Conservation (phyloP, 2,113 vertebrate species). For the Entomyzon cyanotis region DNA sequence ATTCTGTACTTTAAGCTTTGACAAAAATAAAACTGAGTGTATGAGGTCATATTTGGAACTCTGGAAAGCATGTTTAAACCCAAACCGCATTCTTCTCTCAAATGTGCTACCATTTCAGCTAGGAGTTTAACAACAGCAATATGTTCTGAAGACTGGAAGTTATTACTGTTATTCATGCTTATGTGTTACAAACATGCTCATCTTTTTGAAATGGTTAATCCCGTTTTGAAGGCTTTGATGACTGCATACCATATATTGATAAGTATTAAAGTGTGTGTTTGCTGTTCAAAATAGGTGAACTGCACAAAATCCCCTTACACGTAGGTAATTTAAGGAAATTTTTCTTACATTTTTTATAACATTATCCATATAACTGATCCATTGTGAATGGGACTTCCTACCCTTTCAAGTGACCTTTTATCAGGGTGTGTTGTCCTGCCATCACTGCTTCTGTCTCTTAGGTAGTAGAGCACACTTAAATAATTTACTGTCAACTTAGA, state of each 20-base stretch:
- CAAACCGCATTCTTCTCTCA: background rate
- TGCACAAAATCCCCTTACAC: background rate
- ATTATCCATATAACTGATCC: background rate
- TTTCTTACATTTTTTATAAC: background rate
- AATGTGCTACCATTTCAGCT: background rate
- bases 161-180: background rate
- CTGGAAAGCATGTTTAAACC: background rate
- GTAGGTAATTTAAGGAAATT: background rate
- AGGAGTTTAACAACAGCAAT: background rate
- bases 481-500: background rate
- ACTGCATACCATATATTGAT: accelerated
- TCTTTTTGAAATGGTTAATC: background rate
- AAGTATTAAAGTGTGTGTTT: background rate
- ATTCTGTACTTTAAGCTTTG: background rate
- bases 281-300: background rate
- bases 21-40: background rate
- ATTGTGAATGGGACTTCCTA: background rate
- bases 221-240: background rate
- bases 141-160: background rate
- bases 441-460: background rate
- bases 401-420: background rate
- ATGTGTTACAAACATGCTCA: background rate
- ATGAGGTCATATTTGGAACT: background rate
- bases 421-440: background rate
- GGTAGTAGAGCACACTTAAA: background rate